phyloP scores from a whole-genome alignment of 2,888 invertebrate genomes.

The Sinodicranocentrus sp. region DNA sequence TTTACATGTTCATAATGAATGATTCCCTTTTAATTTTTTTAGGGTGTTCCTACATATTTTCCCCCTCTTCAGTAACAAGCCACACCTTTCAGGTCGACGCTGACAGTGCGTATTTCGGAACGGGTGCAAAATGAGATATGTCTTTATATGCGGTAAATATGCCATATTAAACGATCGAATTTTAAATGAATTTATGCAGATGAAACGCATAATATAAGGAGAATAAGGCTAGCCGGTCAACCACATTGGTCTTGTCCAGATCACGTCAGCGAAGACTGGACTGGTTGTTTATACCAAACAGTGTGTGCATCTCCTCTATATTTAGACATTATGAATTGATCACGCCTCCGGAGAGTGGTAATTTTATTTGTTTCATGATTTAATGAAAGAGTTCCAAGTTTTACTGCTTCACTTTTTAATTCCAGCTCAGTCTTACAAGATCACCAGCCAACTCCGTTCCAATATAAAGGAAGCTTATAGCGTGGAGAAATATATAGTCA shows the following conservation, averaged over 20 bases:
- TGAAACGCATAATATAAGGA: neutral
- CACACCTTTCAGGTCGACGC: no score
- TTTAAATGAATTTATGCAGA: neutral
- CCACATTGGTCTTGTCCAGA: slow-evolving; percentile 68
- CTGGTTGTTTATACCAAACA: slow-evolving; percentile 10
- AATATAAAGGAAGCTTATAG: no score
- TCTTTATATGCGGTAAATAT: neutral
- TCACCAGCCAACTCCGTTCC: no score
- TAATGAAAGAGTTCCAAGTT: no score
- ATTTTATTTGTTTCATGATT: slow-evolving; percentile 33
- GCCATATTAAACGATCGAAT: neutral
- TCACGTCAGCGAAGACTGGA: slow-evolving; percentile 51
- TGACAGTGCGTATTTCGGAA: no score
- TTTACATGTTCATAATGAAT: neutral
- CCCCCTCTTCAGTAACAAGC: no score
- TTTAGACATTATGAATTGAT: slow-evolving; percentile 32
- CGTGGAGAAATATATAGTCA: no score
- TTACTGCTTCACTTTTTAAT: no score
- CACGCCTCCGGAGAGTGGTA: slow-evolving; percentile 57
- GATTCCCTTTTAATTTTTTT: no score
- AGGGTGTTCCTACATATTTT: neutral
- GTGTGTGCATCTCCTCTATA: slow-evolving; percentile 6
- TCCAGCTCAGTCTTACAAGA: no score
- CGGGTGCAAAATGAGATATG: no score
- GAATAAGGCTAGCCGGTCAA: slow-evolving; percentile 67